phyloP scores from a whole-genome alignment of 2,888 invertebrate species.

The Rhagophthalmus giganteus region DNA sequence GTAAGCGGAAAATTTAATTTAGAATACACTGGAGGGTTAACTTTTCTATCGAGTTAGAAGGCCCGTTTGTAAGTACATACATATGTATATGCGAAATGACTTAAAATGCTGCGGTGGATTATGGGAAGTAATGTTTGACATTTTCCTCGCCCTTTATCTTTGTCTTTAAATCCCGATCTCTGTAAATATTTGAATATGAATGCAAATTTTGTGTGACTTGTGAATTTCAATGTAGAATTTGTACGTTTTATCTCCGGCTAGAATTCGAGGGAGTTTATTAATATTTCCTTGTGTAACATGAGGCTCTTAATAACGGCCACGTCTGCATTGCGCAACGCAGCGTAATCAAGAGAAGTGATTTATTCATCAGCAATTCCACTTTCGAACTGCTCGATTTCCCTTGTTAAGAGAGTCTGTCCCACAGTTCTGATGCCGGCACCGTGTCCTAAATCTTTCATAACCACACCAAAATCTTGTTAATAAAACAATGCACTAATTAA shows the following conservation, averaged over 20 bases:
- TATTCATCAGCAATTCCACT: conserved; percentile 43
- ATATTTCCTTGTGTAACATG: conserved; percentile 30
- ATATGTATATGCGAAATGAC: conserved; percentile 19
- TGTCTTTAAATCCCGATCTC: conserved; percentile 30
- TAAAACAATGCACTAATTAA: conserved; percentile 39
- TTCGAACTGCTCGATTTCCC: conserved; percentile 42
- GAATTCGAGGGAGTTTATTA: conserved; percentile 24
- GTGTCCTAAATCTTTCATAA: conserved; percentile 39
- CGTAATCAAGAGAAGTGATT: conserved; percentile 42
- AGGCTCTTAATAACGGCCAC: conserved; percentile 26
- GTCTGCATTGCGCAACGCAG: conserved; percentile 37
- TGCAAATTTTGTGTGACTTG: conserved; percentile 31
- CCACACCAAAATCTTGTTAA: conserved; percentile 39
- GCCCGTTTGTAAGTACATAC: no score
- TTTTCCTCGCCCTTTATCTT: conserved; percentile 26
- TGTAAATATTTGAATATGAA: conserved; percentile 32
- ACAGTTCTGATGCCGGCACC: conserved; percentile 13
- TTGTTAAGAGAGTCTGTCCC: conserved; percentile 32
- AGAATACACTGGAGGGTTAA: conserved; percentile 39
- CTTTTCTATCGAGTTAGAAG: conserved; percentile 26
- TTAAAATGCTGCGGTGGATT: conserved; percentile 18
- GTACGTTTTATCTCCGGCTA: conserved; percentile 23
- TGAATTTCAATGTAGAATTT: conserved; percentile 29
- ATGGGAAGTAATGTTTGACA: conserved; percentile 26
- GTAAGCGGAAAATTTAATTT: conserved; percentile 47